Evolutionary conservation across 2,888 invertebrate species (phyloP), one percentile per base, ranked within the genome.

Genomic region (Hecatera dysodea): DNA sequence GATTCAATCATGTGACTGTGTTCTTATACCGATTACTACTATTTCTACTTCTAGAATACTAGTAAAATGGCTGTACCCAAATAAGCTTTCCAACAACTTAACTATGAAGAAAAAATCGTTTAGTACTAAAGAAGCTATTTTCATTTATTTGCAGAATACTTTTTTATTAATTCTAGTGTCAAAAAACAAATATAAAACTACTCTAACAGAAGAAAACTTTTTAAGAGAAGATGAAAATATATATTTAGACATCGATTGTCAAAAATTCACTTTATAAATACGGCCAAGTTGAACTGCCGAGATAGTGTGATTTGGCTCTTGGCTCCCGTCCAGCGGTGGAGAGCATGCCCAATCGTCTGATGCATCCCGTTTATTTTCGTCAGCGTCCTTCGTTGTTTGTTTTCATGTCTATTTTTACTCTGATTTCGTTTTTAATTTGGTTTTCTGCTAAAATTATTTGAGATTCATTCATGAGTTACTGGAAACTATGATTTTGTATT

Each of bases 291-390:
- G 65, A 72, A 77, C 72, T 75, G 72, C 75, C 39, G 63, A 80
- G 78, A 87, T 78, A 77, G 81, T 75, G 78, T 82, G 83, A 87
- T 85, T 86, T 88, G 44, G 75, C 59, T 85, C 84, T 87, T 82
- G 82, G 94, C 92, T 66, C 72, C 61, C 59, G 59, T 91, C 94
- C 94, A 94, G 83, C 82, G 72, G 81, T 86, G 86, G 86, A 88
- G 88, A 88, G 89, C 87, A 87, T 88, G 88, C 87, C 89, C 89
- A 88, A 88, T 90, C 91, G 91, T 91, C 91, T 88, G 92, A 92
- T 93, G 92, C 93, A 93, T 92, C 90, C 88, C 81, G 86, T 87
- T 89, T 94, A 94, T 94, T 94, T 92, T 89, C 81, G 91, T 89
- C 86, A 79, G 80, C 89, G 93, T 92, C 93, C 93, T 94, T 93